Conservation (phyloP, 2,113 vertebrate genomes). For the Rhinopithecus roxellana region DNA sequence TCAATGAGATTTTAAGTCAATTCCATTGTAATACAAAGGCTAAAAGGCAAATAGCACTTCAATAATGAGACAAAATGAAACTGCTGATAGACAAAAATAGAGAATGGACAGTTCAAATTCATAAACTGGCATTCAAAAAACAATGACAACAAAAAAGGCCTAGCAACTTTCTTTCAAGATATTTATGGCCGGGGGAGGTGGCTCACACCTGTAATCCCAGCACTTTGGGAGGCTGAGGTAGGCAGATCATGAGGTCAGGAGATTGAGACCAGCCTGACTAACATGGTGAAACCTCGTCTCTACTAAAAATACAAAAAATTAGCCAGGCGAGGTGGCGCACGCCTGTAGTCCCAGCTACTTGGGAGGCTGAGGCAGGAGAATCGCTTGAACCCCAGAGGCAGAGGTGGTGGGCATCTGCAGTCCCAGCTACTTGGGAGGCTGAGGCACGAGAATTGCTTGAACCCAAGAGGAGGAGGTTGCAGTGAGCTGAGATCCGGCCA, state of each 20-base stretch:
- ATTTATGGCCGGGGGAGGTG: background rate
- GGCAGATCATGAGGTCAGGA: too few species aligned
- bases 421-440: background rate
- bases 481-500: background rate
- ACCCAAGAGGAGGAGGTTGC: background rate
- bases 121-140: slow-evolving; percentile 35
- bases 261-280: too few species aligned
- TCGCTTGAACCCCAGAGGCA: too few species aligned
- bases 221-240: too few species aligned
- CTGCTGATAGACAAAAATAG: slow-evolving; percentile 30
- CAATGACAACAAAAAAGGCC: background rate
- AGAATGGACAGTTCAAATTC: slow-evolving; percentile 48
- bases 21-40: background rate
- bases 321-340: too few species aligned
- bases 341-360: too few species aligned
- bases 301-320: too few species aligned
- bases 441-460: background rate
- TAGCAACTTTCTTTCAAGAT: slow-evolving; percentile 3
- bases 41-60: slow-evolving; percentile 48
- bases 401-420: background rate
- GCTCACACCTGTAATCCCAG: too few species aligned
- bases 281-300: too few species aligned
- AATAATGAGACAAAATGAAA: slow-evolving; percentile 68
- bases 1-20: slow-evolving; percentile 53
- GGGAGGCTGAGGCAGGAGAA: too few species aligned